Evolutionary conservation across 2,797 vertebrate species (phyloP).

Genomic region (Philypnodon macrostomus): DNA sequence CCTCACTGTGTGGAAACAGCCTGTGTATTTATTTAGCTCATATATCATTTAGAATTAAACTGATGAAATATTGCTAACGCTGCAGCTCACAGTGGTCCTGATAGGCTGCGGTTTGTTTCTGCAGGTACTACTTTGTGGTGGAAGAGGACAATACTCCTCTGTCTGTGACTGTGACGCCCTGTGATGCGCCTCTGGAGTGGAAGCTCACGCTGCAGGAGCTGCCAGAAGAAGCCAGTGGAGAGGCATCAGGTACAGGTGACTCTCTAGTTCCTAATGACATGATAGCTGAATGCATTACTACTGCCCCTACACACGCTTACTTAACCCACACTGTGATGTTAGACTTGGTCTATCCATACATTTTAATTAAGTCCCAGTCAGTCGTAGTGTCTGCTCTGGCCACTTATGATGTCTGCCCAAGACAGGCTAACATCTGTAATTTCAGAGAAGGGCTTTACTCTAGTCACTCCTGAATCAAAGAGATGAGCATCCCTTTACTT

Average conservation of each 20-base stretch:
- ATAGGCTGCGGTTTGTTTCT: conserved; percentile 37
- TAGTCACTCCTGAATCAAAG: conserved; percentile 56
- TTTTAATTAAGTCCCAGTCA: conserved; percentile 68
- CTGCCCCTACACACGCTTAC: conserved; percentile 38
- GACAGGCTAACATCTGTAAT: conserved; percentile 54
- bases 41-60: conserved; percentile 21
- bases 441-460: conserved; percentile 46
- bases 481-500: conserved; percentile 60
- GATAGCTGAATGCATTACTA: conserved; percentile 52
- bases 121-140: conserved; percentile 96
- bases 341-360: conserved; percentile 67
- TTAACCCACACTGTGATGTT: conserved; percentile 55
- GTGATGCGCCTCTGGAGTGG: conserved; percentile 96
- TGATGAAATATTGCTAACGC: conserved; percentile 13
- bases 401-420: conserved; percentile 65
- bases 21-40: conserved; percentile 9
- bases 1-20: conserved; percentile 1
- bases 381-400: conserved; percentile 61
- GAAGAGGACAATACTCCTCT: conserved; percentile 98
- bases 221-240: conserved; percentile 89
- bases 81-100: too few species aligned
- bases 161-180: conserved; percentile 94
- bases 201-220: conserved; percentile 93
- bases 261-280: conserved; percentile 68
- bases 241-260: conserved; percentile 70